Conservation (phyloP, 2,888 invertebrate genomes). For the Shargacucullia verbasci region DNA sequence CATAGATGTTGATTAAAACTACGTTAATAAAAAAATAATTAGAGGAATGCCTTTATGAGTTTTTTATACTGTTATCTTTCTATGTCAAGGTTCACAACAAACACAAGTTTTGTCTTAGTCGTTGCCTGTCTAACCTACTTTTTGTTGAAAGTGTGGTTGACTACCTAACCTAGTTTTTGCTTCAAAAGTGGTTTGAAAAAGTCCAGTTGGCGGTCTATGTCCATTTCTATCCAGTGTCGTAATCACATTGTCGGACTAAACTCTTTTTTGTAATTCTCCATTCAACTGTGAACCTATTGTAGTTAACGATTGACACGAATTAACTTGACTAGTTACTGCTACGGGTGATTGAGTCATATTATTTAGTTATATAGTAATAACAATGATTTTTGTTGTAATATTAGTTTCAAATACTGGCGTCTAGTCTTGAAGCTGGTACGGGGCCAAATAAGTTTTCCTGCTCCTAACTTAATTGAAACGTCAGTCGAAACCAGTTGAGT, state of each 20-base stretch:
- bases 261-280: slow-evolving; percentile 43
- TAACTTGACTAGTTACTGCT: slow-evolving; percentile 1
- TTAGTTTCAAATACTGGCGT: slow-evolving; percentile 6
- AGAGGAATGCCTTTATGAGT: slow-evolving; percentile 9
- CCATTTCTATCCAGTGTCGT: slow-evolving; percentile 39
- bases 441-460: slow-evolving; percentile 31
- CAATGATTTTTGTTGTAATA: neutral
- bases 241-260: slow-evolving; percentile 38
- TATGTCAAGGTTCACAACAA: slow-evolving; percentile 28
- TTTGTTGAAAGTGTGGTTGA: slow-evolving; percentile 20
- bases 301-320: slow-evolving; percentile 29
- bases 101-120: slow-evolving; percentile 6
- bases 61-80: slow-evolving; percentile 12
- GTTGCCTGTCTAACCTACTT: slow-evolving; percentile 28
- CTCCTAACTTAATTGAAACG: slow-evolving; percentile 18
- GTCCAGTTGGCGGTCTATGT: slow-evolving; percentile 4
- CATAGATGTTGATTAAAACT: too few species aligned
- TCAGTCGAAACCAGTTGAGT: neutral
- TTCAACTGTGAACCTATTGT: slow-evolving; percentile 46
- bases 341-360: slow-evolving; percentile 19
- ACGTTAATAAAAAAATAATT: neutral
- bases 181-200: slow-evolving; percentile 28
- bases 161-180: slow-evolving; percentile 36
- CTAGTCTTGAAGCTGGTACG: slow-evolving; percentile 20
- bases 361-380: neutral